Percentiles rank a stretch among this genome's conserved stretches.
phyloP scores from a whole-genome alignment of 2,113 vertebrate species.

The Mus pahari region DNA sequence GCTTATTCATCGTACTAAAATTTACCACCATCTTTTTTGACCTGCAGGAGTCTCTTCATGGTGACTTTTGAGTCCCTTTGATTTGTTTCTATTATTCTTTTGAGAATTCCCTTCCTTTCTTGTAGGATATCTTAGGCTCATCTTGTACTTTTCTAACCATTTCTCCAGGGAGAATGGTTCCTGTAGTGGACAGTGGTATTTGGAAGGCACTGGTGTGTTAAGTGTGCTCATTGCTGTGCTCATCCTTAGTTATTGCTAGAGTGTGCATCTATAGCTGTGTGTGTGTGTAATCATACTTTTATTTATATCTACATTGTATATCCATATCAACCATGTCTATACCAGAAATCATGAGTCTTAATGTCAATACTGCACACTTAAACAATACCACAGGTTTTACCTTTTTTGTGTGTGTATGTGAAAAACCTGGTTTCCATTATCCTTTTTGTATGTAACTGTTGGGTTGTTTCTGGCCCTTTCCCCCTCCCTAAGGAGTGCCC shows the following conservation, averaged over 20 bases:
- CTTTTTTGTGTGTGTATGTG: neutral
- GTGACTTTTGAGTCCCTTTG: constrained; percentile 58
- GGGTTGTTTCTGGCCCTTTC: neutral
- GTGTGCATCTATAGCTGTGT: neutral
- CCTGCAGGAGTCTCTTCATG: neutral
- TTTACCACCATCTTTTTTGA: constrained; percentile 34
- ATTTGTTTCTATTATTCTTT: constrained; percentile 42
- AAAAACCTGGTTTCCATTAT: constrained; percentile 34
- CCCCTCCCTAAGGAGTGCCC: neutral
- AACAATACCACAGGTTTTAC: neutral
- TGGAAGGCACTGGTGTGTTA: neutral
- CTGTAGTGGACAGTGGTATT: constrained; percentile 46
- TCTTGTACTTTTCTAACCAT: constrained; percentile 35
- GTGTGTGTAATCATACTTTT: neutral
- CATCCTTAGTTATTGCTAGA: constrained; percentile 39
- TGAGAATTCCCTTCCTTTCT: constrained; percentile 54
- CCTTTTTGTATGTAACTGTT: neutral
- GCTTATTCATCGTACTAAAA: constrained; percentile 41
- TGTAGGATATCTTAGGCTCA: constrained; percentile 16
- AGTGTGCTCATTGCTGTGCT: constrained; percentile 21
- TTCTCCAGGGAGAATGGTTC: constrained; percentile 47
- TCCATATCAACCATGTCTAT: neutral
- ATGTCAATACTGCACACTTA: neutral
- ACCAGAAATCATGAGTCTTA: constrained; percentile 55
- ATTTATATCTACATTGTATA: neutral